Percentiles rank a stretch among this genome's conserved stretches.
These are phyloP conservation scores for Bombylius major DNA, from an alignment of 2,888 invertebrate species.

Conservation along the genomic window DNA sequence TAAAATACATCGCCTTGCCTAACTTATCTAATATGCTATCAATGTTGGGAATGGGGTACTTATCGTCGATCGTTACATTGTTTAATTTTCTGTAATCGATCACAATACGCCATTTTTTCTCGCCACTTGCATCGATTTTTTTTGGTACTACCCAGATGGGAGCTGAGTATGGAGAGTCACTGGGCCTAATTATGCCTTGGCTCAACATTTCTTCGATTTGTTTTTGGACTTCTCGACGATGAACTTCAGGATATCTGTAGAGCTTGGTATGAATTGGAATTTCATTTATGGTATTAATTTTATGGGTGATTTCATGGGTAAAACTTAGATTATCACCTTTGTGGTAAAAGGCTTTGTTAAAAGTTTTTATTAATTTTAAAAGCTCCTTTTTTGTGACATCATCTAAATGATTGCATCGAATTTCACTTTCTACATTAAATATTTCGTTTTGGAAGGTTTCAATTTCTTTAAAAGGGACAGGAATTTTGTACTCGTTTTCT, in stretches of 20 bases:
- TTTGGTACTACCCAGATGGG: not conserved
- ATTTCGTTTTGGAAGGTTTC: no score
- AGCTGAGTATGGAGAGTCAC: not conserved
- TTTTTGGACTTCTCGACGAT: not conserved
- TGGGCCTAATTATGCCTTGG: not conserved
- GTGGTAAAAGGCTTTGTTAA: no score
- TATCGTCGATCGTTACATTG: slow-evolving; percentile 8
- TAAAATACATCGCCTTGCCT: slow-evolving; percentile 11
- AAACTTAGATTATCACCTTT: no score
- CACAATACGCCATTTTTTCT: not conserved
- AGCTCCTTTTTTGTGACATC: no score
- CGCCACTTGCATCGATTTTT: not conserved
- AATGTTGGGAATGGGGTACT: slow-evolving; percentile 9
- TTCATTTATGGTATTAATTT: not conserved
- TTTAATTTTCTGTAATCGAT: slow-evolving; percentile 14
- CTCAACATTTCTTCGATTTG: not conserved
- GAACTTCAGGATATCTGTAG: not conserved
- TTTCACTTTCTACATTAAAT: no score
- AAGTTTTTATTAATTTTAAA: no score
- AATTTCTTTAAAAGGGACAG: no score
- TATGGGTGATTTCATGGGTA: not conserved
- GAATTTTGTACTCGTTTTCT: no score
- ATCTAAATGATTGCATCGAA: no score
- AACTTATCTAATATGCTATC: slow-evolving; percentile 12
- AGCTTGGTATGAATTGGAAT: not conserved